A percentile compares a stretch with the other conserved stretches of the same genome.
Conservation (phyloP, 2,113 vertebrate genomes). For the Ondatra zibethicus region DNA sequence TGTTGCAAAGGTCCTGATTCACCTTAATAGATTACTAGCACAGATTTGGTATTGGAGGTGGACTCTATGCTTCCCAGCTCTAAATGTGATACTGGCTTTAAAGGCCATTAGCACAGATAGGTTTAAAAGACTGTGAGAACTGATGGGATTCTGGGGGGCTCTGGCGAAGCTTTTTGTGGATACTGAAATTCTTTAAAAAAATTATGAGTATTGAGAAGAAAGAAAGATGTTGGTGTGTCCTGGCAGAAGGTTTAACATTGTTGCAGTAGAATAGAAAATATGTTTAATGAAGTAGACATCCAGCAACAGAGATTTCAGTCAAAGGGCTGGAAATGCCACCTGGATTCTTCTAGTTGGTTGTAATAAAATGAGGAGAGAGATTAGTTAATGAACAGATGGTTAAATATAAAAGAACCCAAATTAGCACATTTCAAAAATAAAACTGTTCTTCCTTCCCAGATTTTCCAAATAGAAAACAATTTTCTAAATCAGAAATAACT, state of each 20-base stretch:
- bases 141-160: neutral
- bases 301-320: slow-evolving; percentile 7
- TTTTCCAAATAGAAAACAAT: slow-evolving; percentile 36
- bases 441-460: slow-evolving; percentile 38
- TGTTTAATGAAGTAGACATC: neutral
- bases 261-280: slow-evolving; percentile 10
- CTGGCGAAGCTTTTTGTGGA: neutral
- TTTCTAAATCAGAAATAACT: slow-evolving; percentile 60
- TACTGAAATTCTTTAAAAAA: neutral
- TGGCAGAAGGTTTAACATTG: neutral
- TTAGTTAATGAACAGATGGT: slow-evolving; percentile 43
- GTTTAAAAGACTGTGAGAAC: neutral
- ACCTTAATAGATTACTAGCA: neutral
- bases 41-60: neutral
- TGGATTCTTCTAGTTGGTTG: slow-evolving; percentile 25
- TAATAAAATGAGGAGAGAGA: slow-evolving; percentile 40
- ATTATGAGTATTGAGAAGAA: neutral
- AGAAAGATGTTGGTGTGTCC: neutral
- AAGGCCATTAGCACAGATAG: neutral
- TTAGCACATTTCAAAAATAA: slow-evolving; percentile 47
- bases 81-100: neutral
- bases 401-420: neutral
- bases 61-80: neutral
- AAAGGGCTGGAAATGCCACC: neutral
- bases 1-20: neutral